phyloP scores from a whole-genome alignment of 1,140 invertebrate species.

The Listronotus oregonensis region DNA sequence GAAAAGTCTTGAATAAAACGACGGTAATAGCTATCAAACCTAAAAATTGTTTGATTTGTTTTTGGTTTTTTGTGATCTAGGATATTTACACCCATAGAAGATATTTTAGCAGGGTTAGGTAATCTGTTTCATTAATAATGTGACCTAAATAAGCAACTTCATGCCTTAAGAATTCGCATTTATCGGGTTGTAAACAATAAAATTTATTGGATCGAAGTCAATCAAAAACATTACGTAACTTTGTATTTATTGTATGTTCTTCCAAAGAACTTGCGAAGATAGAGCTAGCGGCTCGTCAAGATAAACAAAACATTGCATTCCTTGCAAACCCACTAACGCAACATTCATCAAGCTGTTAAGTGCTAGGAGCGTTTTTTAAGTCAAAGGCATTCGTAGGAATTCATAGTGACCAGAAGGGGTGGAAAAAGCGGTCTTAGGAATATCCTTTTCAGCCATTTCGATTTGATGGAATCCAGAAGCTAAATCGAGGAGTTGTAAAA shows the following conservation, averaged over 20 bases:
- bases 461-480: constrained; percentile 61
- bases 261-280: constrained; percentile 51
- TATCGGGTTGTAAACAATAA: constrained; percentile 46
- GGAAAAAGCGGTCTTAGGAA: constrained; percentile 59
- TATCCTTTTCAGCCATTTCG: constrained; percentile 47
- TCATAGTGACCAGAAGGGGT: constrained; percentile 47
- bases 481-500: constrained; percentile 60
- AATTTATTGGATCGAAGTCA: constrained; percentile 22
- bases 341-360: constrained; percentile 52
- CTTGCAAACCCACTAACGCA: constrained; percentile 51
- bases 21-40: constrained; percentile 51
- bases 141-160: constrained; percentile 52
- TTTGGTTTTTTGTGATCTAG: constrained; percentile 46
- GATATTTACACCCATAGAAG: constrained; percentile 52
- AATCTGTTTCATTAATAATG: constrained; percentile 50
- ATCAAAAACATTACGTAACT: constrained; percentile 28
- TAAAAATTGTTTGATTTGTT: constrained; percentile 54
- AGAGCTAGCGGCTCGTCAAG: constrained; percentile 57
- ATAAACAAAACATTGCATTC: constrained; percentile 48
- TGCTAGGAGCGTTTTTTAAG: constrained; percentile 48
- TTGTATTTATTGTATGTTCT: constrained; percentile 33
- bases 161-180: constrained; percentile 54
- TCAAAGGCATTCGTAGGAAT: constrained; percentile 52
- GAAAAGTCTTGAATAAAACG: constrained; percentile 38
- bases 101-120: constrained; percentile 56